phyloP scores from a whole-genome alignment of 2,113 vertebrate species.

The Mungos mungo region DNA sequence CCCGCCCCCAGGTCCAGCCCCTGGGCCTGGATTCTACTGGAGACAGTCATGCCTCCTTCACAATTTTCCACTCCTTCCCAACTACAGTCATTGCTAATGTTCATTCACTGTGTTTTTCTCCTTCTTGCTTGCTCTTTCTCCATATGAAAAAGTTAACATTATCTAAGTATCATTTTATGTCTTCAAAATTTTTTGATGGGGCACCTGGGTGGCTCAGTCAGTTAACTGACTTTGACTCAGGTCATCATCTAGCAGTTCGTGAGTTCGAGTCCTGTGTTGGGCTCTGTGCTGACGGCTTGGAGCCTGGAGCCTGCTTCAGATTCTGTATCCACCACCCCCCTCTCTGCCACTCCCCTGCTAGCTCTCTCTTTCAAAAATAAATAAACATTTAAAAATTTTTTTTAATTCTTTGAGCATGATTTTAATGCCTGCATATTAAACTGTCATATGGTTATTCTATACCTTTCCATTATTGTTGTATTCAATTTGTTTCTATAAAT shows the following conservation, averaged over 20 bases:
- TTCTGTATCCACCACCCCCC: no score
- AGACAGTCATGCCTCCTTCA: neutral
- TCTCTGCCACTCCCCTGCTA: no score
- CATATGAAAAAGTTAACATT: neutral
- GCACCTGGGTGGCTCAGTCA: no score
- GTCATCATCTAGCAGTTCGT: no score
- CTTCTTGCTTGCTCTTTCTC: neutral
- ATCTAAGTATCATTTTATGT: neutral
- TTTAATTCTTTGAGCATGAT: neutral
- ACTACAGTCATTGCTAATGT: neutral
- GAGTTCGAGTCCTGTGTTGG: no score
- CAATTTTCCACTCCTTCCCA: neutral
- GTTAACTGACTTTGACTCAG: no score
- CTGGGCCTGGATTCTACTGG: neutral
- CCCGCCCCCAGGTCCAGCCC: no score
- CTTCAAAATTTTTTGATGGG: neutral
- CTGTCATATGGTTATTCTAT: neutral
- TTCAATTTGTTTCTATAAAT: neutral
- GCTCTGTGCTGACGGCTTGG: no score
- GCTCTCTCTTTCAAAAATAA: no score
- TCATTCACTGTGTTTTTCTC: neutral
- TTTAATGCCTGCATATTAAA: neutral
- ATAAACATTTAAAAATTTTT: no score
- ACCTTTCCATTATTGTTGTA: neutral
- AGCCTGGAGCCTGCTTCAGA: no score